These are phyloP conservation scores for Melinaea menophilus DNA, from an alignment of 2,888 invertebrate species.

Conservation along the genomic window DNA sequence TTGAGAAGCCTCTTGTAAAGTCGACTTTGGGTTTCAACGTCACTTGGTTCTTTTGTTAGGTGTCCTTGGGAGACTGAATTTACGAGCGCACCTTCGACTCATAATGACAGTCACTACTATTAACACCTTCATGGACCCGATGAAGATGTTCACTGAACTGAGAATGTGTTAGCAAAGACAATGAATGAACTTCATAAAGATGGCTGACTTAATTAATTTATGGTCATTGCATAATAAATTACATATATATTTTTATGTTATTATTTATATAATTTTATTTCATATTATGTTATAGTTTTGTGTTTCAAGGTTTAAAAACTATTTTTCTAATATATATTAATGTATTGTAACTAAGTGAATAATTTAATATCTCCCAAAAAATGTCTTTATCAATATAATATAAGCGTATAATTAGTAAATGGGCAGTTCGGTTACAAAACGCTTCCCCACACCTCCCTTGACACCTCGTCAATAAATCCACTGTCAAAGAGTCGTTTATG, in stretches of 20 bases:
- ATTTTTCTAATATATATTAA: no score
- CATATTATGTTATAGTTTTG: no score
- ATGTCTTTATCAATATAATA: no score
- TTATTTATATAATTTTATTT: neutral
- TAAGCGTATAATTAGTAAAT: constrained; percentile 66
- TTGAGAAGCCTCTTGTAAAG: constrained; percentile 71
- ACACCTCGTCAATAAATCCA: constrained; percentile 62
- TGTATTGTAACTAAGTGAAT: neutral
- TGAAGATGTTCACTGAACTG: constrained; percentile 51
- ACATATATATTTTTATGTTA: neutral
- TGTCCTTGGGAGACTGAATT: constrained; percentile 68
- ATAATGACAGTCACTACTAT: constrained; percentile 68
- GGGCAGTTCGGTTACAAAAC: constrained; percentile 47
- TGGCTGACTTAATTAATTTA: neutral
- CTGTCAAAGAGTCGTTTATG: constrained; percentile 60
- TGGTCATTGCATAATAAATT: neutral
- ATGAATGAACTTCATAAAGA: constrained; percentile 8
- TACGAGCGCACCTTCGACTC: constrained; percentile 60
- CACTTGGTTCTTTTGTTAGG: constrained; percentile 67
- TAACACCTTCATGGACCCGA: constrained; percentile 72
- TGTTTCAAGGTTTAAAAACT: no score
- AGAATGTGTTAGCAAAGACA: constrained; percentile 24
- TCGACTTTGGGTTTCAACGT: constrained; percentile 69
- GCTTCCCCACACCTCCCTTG: constrained; percentile 54
- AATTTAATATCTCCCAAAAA: neutral